phyloP scores from a whole-genome alignment of 2,113 vertebrate species.

The Pseudopipra pipra region DNA sequence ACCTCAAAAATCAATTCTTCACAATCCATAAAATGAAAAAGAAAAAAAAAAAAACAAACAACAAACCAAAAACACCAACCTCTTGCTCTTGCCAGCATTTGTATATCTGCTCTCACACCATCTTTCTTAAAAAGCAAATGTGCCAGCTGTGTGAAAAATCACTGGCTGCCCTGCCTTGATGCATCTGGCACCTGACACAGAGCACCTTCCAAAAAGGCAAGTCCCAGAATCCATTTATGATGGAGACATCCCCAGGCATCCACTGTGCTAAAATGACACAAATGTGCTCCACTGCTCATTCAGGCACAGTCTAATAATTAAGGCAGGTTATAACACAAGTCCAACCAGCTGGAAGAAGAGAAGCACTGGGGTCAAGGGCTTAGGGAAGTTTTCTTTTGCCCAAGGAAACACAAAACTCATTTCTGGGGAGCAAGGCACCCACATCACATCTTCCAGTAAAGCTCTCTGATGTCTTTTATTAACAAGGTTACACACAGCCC shows the following conservation, averaged over 20 bases:
- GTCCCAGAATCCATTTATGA: not conserved
- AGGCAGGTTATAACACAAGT: not conserved
- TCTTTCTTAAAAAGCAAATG: not conserved
- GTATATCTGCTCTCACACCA: not conserved
- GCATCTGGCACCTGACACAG: not conserved
- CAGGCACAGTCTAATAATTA: accelerated
- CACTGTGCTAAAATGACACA: not conserved
- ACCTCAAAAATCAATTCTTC: not conserved
- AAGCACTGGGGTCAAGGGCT: not conserved
- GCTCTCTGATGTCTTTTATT: not conserved
- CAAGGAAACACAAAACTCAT: not conserved
- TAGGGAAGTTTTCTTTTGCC: not conserved
- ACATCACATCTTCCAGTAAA: not conserved
- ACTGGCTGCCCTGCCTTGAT: not conserved
- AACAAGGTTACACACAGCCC: not conserved
- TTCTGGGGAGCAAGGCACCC: not conserved
- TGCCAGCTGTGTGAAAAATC: not conserved
- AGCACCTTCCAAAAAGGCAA: not conserved
- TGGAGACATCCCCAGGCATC: not conserved
- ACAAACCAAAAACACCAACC: too few relatives aligned
- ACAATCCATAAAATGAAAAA: not conserved
- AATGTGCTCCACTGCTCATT: not conserved
- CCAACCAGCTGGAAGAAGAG: not conserved
- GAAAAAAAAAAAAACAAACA: too few relatives aligned
- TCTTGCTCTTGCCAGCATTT: not conserved